Base-by-base conservation (phyloP, 2,797 vertebrate genomes). In the Hafferia zeledoni region DNA sequence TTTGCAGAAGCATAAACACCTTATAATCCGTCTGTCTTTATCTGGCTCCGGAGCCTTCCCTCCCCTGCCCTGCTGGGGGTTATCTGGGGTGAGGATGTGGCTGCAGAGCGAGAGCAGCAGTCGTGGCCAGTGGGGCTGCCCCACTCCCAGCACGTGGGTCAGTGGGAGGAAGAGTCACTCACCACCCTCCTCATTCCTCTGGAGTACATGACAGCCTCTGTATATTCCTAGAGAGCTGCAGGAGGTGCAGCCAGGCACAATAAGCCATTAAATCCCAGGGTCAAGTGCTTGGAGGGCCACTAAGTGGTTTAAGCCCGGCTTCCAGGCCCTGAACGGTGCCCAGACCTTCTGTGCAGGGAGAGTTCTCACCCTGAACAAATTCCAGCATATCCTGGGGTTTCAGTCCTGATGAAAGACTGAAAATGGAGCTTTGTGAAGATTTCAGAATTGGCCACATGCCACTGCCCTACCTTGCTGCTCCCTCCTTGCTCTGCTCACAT, bases 1-100 rank as follows among this genome's bases (percentile, higher is more conserved):
- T 96, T 91, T 92, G 93, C 91, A 87, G 81, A 91, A 87, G 83
- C 85, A 93, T 95, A 97, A 96, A 93, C 92, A 95, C 94, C 93
- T 96, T 93, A 92, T 94, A 92, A 97, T 96, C 92, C 64, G 19
- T 23, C 79, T 59, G 84, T 88, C 93, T 92, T 76, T 67, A 74
- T 87, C 89, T 60, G 16, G 5, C 93, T 94, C 65, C 0, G 2
- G 69, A 79, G 65, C 31, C 43, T 57, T 52, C 55, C 23, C 49
- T 92, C 81, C 74, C 47, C 33, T 76, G 35, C 71, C 8, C 0
- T 4, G 69, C 69, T 6, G 2, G 3, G 53, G 96, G 93, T 95
- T 94, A 94, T 89, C 94, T 64, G 68, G 74, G 84, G 95, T 94
- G 91, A 92, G 6, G 17, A 30, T 22, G 59, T 0, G 9, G 65